phyloP scores from a whole-genome alignment of 2,888 invertebrate species.

The Rhaphigaster nebulosa region DNA sequence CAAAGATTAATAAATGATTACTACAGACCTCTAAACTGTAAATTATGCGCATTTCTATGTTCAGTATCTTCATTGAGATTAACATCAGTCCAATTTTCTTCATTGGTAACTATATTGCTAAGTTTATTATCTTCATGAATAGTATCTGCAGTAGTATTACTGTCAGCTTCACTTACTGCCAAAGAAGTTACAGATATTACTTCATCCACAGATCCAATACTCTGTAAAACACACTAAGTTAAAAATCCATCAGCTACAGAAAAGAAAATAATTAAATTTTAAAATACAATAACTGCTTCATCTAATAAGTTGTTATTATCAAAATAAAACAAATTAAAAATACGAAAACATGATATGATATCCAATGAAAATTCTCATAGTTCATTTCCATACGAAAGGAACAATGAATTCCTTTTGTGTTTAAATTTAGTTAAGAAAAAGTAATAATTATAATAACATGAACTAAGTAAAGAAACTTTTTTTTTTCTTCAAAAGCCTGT shows the following conservation, averaged over 20 bases:
- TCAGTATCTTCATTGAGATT: constrained; percentile 87
- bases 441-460: too few species aligned
- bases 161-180: constrained; percentile 66
- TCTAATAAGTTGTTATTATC: neutral
- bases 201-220: constrained; percentile 88
- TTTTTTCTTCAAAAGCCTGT: too few species aligned
- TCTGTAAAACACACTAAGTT: constrained; percentile 72
- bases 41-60: constrained; percentile 72
- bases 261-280: neutral
- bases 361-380: too few species aligned
- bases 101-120: constrained; percentile 70
- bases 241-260: neutral
- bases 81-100: constrained; percentile 94
- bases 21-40: constrained; percentile 67
- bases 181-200: constrained; percentile 66
- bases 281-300: neutral
- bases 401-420: too few species aligned
- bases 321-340: neutral
- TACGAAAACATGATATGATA: neutral
- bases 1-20: neutral
- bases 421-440: too few species aligned
- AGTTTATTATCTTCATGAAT: constrained; percentile 65
- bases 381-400: too few species aligned
- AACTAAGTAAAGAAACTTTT: too few species aligned
- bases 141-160: constrained; percentile 66